phyloP scores from a whole-genome alignment of 2,888 invertebrate species.

The Spatulosminthurus flaviceps region DNA sequence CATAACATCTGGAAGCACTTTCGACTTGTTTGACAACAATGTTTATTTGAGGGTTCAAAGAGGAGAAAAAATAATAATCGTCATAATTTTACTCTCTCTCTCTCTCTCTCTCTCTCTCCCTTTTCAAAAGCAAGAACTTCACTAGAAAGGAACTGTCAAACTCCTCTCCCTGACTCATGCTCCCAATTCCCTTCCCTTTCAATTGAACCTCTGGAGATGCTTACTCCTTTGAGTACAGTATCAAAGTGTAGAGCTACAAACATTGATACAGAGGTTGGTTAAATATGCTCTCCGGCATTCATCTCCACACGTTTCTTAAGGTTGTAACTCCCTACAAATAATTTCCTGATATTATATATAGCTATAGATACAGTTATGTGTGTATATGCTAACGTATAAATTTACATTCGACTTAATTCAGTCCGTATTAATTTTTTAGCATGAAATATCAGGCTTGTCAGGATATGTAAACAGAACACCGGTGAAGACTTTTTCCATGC shows the following conservation, averaged over 20 bases:
- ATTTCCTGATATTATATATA: too few relatives aligned
- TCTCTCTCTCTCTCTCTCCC: too few relatives aligned
- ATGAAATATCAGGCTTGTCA: constrained; percentile 3
- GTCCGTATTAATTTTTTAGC: not conserved
- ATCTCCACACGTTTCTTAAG: too few relatives aligned
- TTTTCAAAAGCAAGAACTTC: not conserved
- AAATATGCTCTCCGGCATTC: too few relatives aligned
- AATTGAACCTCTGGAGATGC: not conserved
- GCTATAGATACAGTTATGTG: too few relatives aligned
- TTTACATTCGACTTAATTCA: constrained; percentile 1
- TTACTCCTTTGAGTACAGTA: not conserved
- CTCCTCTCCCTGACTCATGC: not conserved
- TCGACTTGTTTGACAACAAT: not conserved
- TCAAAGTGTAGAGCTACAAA: too few relatives aligned
- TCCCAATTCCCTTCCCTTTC: not conserved
- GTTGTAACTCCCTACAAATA: too few relatives aligned
- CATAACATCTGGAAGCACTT: not conserved
- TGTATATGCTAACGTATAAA: too few relatives aligned
- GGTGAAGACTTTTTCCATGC: not conserved
- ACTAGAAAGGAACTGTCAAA: not conserved
- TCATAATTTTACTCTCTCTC: not conserved
- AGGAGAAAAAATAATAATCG: not conserved
- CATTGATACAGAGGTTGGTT: too few relatives aligned
- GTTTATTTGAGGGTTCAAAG: constrained; percentile 11
- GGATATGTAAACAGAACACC: constrained; percentile 7